These are phyloP conservation scores for Nebria ingens DNA, from an alignment of 1,140 invertebrate species.

Conservation along the genomic window DNA sequence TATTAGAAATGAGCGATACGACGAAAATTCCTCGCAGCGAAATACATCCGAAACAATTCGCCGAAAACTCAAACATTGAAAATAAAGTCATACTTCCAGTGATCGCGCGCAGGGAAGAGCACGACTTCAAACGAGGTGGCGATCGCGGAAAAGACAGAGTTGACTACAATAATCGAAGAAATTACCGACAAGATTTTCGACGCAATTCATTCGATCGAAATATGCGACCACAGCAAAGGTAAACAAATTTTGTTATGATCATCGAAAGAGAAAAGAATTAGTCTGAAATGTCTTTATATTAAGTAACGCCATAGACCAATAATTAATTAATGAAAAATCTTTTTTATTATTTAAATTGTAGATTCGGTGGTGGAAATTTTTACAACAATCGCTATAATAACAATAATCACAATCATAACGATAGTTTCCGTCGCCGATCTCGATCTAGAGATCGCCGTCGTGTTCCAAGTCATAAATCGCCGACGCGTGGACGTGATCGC, in stretches of 20 bases:
- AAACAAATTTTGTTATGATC: too few species aligned
- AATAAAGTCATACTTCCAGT: background rate
- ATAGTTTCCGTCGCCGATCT: slow-evolving; percentile 12
- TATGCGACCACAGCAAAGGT: background rate
- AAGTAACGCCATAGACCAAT: too few species aligned
- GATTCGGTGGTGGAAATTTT: too few species aligned
- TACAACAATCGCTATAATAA: too few species aligned
- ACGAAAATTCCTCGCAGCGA: background rate
- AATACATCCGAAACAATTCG: background rate
- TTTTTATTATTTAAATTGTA: too few species aligned
- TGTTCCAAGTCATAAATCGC: slow-evolving; percentile 12
- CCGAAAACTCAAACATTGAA: background rate
- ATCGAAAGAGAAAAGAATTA: too few species aligned
- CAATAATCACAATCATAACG: too few species aligned
- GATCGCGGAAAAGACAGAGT: slow-evolving; percentile 1
- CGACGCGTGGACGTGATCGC: slow-evolving; percentile 14
- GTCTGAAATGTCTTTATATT: too few species aligned
- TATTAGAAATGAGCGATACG: background rate
- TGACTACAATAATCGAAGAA: slow-evolving; percentile 2
- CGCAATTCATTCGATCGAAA: slow-evolving; percentile 5
- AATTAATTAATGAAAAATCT: too few species aligned
- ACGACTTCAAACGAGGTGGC: background rate
- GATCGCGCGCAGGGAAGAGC: background rate
- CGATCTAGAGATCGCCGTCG: slow-evolving; percentile 16
- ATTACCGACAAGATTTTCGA: slow-evolving; percentile 7